Conservation (phyloP, 2,113 vertebrate genomes). For the Thinocorus orbignyianus region DNA sequence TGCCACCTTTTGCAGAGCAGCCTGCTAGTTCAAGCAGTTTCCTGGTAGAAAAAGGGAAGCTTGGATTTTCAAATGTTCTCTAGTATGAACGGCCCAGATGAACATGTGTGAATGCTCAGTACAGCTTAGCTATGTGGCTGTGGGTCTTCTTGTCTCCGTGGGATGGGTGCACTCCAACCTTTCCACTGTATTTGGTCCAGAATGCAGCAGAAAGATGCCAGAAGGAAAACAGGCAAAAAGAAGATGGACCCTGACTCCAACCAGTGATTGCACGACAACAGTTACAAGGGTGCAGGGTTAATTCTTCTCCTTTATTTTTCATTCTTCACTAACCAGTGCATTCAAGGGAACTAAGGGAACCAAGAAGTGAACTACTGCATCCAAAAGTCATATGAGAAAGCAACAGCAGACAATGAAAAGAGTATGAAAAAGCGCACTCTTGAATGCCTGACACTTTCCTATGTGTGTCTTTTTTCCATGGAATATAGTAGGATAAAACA, state of each 20-base stretch:
- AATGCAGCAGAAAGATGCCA: background rate
- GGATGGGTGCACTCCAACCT: background rate
- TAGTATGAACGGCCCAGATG: fast-evolving
- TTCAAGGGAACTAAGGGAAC: background rate
- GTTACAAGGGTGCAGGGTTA: background rate
- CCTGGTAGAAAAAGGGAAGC: background rate
- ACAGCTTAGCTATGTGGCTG: background rate
- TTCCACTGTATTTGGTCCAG: background rate
- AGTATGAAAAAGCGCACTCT: background rate
- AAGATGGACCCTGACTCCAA: background rate
- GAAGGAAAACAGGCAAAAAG: background rate
- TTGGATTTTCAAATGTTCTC: background rate
- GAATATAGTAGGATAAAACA: background rate
- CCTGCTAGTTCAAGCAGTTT: background rate
- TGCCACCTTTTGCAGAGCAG: background rate
- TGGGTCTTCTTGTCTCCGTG: background rate
- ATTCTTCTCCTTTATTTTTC: background rate
- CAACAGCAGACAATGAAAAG: background rate
- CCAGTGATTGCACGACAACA: background rate
- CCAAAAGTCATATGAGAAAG: background rate
- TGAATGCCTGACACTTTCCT: background rate
- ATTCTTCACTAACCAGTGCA: background rate
- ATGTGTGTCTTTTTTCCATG: background rate
- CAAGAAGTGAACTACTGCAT: background rate
- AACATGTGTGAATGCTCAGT: fast-evolving